Evolutionary conservation across 2,797 vertebrate species (phyloP).

Genomic region (Naso thynnoides): DNA sequence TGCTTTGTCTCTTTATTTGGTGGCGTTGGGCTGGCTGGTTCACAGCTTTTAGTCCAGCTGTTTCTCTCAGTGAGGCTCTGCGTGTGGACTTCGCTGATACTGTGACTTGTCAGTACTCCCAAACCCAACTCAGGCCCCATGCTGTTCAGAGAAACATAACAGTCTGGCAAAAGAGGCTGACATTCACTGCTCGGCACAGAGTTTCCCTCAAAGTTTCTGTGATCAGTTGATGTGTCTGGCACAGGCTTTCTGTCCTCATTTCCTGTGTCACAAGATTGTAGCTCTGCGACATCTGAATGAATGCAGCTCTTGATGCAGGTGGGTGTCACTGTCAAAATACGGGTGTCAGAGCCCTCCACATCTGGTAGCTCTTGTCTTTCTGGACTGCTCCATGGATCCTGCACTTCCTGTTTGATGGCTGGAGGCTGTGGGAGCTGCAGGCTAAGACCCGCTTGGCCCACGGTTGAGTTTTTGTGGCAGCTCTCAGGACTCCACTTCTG

Average conservation of each 20-base stretch:
- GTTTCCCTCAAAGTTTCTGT: not conserved
- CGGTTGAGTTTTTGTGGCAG: not conserved
- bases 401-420: conserved; percentile 35
- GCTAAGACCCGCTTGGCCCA: not conserved
- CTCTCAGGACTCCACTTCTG: conserved; percentile 22
- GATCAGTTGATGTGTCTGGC: not conserved
- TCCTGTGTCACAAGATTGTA: conserved; percentile 7
- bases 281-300: conserved; percentile 5
- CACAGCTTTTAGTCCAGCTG: not conserved
- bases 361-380: conserved; percentile 2
- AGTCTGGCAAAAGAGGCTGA: conserved; percentile 20
- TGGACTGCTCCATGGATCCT: conserved; percentile 17
- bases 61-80: conserved; percentile 1
- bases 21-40: not conserved
- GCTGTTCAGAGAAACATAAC: conserved; percentile 9
- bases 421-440: not conserved
- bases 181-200: not conserved
- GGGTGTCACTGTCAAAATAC: not conserved
- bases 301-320: conserved; percentile 8
- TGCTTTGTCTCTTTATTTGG: not conserved
- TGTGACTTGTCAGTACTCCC: conserved; percentile 1
- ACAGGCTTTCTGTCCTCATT: conserved; percentile 21
- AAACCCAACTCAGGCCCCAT: not conserved
- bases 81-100: not conserved
- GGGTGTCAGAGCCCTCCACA: not conserved